phyloP scores from a whole-genome alignment of 1,140 invertebrate species.

The Araneus ventricosus region DNA sequence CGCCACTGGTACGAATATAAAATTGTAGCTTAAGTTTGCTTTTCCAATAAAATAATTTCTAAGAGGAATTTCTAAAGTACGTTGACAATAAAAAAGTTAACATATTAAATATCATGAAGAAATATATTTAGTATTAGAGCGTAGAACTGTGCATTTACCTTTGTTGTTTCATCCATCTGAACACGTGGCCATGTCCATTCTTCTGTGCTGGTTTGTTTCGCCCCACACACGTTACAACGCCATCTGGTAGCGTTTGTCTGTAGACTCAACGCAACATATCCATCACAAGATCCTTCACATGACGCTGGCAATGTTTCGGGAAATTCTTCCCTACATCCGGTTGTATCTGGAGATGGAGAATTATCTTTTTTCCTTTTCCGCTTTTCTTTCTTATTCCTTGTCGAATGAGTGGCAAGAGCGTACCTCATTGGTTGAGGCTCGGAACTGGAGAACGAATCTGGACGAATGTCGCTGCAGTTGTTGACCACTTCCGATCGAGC shows the following conservation, averaged over 20 bases:
- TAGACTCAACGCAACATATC: background rate
- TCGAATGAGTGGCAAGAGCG: slow-evolving; percentile 21
- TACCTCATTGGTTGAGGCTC: slow-evolving; percentile 48
- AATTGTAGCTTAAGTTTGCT: no score
- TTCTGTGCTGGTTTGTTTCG: slow-evolving; percentile 12
- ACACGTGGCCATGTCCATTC: slow-evolving; percentile 40
- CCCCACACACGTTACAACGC: slow-evolving; percentile 65
- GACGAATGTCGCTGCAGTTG: slow-evolving; percentile 47
- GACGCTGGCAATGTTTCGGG: background rate
- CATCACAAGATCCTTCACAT: slow-evolving; percentile 68
- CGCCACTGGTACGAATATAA: no score
- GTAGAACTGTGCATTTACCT: background rate
- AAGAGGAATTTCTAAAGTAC: no score
- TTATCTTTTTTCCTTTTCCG: slow-evolving; percentile 32
- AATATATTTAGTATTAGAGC: background rate
- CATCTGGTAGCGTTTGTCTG: background rate
- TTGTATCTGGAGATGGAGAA: background rate
- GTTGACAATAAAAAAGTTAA: background rate
- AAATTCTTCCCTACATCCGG: background rate
- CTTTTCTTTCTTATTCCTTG: slow-evolving; percentile 68
- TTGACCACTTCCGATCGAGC: slow-evolving; percentile 80
- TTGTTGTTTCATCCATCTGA: slow-evolving; percentile 40
- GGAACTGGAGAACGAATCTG: slow-evolving; percentile 48
- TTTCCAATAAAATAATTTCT: no score
- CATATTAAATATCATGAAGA: background rate